Conservation (phyloP, 2,113 vertebrate species). For the Anas platyrhynchos region DNA sequence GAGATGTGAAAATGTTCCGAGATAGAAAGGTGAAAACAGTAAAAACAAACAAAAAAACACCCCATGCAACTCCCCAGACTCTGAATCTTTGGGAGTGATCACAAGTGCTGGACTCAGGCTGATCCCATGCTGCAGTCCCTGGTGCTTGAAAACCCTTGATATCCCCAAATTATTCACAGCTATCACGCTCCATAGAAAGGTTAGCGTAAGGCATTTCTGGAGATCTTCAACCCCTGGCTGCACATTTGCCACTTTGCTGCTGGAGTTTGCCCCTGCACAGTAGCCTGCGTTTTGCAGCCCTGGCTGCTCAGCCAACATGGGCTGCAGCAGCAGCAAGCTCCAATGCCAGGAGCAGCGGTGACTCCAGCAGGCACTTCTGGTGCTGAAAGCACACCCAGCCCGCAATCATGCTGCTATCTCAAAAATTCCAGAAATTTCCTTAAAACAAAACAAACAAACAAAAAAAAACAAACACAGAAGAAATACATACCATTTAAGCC, state of each 20-base stretch:
- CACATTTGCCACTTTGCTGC: background rate
- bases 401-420: background rate
- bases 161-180: background rate
- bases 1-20: rapidly evolving
- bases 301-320: rapidly evolving
- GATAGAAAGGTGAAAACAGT: background rate
- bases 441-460: too few species aligned
- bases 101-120: background rate
- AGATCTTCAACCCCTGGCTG: background rate
- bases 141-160: background rate
- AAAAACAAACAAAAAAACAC: background rate
- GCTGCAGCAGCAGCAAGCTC: background rate
- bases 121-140: background rate
- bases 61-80: background rate
- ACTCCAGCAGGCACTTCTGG: background rate
- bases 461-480: too few species aligned
- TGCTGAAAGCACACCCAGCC: background rate
- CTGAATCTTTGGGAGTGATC: background rate
- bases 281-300: rapidly evolving
- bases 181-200: background rate
- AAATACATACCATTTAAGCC: background rate
- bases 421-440: background rate
- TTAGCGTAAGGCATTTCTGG: background rate
- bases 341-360: background rate
- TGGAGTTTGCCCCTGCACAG: background rate